phyloP scores from a whole-genome alignment of 2,797 vertebrate genomes.

The Pangasius djambal region DNA sequence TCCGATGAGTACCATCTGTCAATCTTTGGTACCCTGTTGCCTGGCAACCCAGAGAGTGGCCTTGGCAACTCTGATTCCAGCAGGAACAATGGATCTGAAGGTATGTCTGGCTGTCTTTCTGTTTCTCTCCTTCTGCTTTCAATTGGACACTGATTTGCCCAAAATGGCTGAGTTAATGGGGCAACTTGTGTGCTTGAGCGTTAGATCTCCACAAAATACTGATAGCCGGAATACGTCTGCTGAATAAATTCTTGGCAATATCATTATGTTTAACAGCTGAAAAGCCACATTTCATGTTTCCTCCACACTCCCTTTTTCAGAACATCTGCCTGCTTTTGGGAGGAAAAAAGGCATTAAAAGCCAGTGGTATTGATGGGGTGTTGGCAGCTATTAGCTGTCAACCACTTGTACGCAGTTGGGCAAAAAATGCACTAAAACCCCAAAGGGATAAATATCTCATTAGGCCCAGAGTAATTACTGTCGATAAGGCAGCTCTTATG shows the following conservation, averaged over 20 bases:
- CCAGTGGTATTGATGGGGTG: not conserved
- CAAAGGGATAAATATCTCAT: constrained; percentile 26
- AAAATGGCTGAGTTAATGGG: not conserved
- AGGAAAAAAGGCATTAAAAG: not conserved
- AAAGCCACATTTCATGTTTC: constrained; percentile 9
- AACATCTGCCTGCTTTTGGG: constrained; percentile 32
- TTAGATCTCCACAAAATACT: not conserved
- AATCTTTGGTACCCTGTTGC: constrained; percentile 15
- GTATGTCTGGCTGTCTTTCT: constrained; percentile 37
- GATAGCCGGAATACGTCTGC: not conserved
- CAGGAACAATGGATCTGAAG: constrained; percentile 47
- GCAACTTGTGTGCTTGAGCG: not conserved
- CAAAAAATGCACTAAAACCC: constrained; percentile 1
- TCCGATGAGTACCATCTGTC: constrained; percentile 31
- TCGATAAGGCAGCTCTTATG: constrained; percentile 17
- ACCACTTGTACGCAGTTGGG: constrained; percentile 15
- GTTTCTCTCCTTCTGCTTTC: not conserved
- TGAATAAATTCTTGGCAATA: not conserved
- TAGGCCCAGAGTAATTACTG: constrained; percentile 25
- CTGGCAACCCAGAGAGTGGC: constrained; percentile 27
- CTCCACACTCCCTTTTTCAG: not conserved
- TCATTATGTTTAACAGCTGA: constrained; percentile 20
- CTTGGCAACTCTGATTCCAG: constrained; percentile 33
- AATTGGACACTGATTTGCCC: constrained; percentile 20
- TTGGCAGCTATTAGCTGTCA: constrained; percentile 13